Evolutionary conservation across 2,888 invertebrate species (phyloP).

Genomic region (Cheiracanthium punctorium): DNA sequence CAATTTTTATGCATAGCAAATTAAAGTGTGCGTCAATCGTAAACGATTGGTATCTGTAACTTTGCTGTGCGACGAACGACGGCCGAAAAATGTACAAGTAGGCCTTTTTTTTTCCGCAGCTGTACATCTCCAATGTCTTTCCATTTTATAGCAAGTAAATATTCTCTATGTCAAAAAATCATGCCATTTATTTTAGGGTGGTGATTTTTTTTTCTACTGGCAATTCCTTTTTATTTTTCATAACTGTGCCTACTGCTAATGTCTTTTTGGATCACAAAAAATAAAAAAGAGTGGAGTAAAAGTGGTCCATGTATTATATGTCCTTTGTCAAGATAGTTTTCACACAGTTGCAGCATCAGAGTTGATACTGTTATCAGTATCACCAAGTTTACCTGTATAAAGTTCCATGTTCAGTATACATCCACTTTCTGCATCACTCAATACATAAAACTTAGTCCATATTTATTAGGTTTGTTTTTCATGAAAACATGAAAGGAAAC

Average conservation of each 20-base stretch:
- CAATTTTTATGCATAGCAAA: too few species aligned
- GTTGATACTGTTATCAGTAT: not conserved
- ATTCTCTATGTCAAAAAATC: not conserved
- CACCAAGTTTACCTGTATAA: not conserved
- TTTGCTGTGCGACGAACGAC: too few species aligned
- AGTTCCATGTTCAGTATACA: not conserved
- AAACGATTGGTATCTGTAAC: too few species aligned
- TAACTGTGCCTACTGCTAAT: not conserved
- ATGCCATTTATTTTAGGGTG: not conserved
- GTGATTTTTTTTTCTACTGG: not conserved
- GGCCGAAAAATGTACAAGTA: too few species aligned
- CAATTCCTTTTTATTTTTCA: not conserved
- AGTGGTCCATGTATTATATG: not conserved
- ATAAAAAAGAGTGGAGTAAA: not conserved
- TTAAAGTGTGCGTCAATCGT: too few species aligned
- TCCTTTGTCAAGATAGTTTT: not conserved
- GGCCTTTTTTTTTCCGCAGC: too few species aligned
- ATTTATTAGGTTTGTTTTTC: not conserved
- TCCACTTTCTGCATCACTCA: not conserved
- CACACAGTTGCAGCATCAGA: not conserved
- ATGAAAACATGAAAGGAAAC: not conserved
- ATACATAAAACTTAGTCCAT: not conserved
- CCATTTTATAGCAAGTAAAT: constrained; percentile 1
- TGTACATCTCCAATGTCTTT: not conserved
- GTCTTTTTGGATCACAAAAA: not conserved